Evolutionary conservation across 2,888 invertebrate genomes (phyloP).

Genomic region (Chaitophorus viminalis): DNA sequence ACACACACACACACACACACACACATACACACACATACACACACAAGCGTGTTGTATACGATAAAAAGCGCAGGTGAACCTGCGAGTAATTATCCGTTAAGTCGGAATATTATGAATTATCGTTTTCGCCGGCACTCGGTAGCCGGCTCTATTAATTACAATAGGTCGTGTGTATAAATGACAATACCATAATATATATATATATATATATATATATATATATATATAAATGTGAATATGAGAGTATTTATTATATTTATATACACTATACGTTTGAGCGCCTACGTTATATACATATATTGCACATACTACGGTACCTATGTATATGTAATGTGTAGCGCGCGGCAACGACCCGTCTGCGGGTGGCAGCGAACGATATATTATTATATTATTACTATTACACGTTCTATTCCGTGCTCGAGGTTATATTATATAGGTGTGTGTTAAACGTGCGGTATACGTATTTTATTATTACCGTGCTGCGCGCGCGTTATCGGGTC

Average conservation of each 20-base stretch:
- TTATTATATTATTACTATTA: neutral
- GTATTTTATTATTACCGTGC: neutral
- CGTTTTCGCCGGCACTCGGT: conserved; percentile 40
- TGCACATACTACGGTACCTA: neutral
- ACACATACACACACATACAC: neutral
- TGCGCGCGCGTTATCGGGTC: neutral
- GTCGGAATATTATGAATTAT: conserved; percentile 49
- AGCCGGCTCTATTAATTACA: conserved; percentile 31
- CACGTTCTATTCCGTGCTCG: too few species aligned
- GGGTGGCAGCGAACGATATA: neutral
- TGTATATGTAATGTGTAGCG: neutral
- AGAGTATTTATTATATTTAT: too few species aligned
- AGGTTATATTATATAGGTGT: too few species aligned
- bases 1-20: neutral
- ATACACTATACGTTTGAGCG: too few species aligned
- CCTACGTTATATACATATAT: neutral
- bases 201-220: neutral
- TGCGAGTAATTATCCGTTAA: conserved; percentile 46
- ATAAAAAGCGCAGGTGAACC: conserved; percentile 51
- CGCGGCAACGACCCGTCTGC: neutral
- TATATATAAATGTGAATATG: too few species aligned
- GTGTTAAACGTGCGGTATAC: too few species aligned
- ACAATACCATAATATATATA: neutral
- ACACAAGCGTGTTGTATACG: neutral
- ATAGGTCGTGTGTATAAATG: neutral